Evolutionary conservation across 2,797 vertebrate species (phyloP).

Genomic region (Sebastes elongatus): DNA sequence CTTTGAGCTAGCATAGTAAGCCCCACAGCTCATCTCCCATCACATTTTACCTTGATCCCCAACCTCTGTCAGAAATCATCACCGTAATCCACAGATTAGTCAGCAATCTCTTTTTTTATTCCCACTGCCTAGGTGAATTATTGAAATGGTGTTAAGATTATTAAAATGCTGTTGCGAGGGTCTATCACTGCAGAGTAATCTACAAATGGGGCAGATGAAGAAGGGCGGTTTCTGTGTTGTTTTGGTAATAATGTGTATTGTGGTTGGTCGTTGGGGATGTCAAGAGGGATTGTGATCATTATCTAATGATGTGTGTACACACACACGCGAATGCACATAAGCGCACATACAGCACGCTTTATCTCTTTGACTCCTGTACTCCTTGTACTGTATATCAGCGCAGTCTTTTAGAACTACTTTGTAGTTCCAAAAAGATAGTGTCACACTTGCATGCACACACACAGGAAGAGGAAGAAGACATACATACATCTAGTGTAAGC

Average conservation of each 20-base stretch:
- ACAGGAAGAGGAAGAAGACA: not conserved
- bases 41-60: constrained; percentile 74
- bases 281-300: constrained; percentile 52
- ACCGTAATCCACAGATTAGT: constrained; percentile 79
- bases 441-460: not conserved
- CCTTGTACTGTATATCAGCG: not conserved
- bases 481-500: constrained; percentile 26
- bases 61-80: constrained; percentile 79
- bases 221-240: constrained; percentile 10
- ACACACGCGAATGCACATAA: not conserved
- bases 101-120: constrained; percentile 60
- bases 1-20: constrained; percentile 71
- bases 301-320: constrained; percentile 42
- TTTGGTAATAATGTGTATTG: constrained; percentile 16
- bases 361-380: not conserved
- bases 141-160: constrained; percentile 66
- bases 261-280: constrained; percentile 1
- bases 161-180: constrained; percentile 52
- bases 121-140: constrained; percentile 56
- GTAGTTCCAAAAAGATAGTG: not conserved
- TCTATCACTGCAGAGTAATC: constrained; percentile 57
- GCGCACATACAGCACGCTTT: not conserved
- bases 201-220: constrained; percentile 62
- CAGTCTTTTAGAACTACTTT: constrained; percentile 13
- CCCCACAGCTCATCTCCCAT: constrained; percentile 74